Base-by-base conservation (phyloP, 2,888 invertebrate species). In the Argyresthia goedartella region DNA sequence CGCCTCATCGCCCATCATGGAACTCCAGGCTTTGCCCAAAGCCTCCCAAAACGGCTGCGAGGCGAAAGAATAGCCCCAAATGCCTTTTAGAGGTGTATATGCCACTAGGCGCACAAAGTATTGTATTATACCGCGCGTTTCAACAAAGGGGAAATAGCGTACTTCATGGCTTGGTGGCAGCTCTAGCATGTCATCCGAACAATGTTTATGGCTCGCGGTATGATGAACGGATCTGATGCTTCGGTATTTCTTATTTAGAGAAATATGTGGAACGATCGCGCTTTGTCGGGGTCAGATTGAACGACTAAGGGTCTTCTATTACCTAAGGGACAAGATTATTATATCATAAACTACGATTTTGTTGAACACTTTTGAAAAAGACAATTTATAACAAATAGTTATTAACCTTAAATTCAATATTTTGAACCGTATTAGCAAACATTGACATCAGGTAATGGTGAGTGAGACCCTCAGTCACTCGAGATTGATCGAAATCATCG, bases 1-100 rank as follows among this genome's bases (percentile, higher is more conserved):
- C 73, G 76, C 76, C 76, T 76, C 81, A 84, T 80, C 74, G 85
- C 76, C 84, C 79, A 81, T 86, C 86, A 82, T 75, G 76, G 73
- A 76, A 72, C 78, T 76, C 71, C 72, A 74, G 73, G 76, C 79
- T 82, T 81, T 76, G 77, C 76, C 77, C 79, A 84, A 82, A 85
- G 84, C 84, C 77, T 80, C 71, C 71, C 66, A 74, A 74, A 84
- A 77, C 74, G 82, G 76, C 79, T 77, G 76, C 79, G 82, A 84
- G 81, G 81, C 80, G 81, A 82, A 44, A 4, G 49, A 57, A 57
- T 57, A 55, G 79, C 78, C 76, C 75, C 71, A 76, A 76, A 84
- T 78, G 79, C 77, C 73, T 81, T 84, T 81, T 76, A 73, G 73
- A 69, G 62, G 70, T 68, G 58, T 76, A 59, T 63, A 62, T 54